Evolutionary conservation across 2,888 invertebrate species (phyloP).

Genomic region (Sympetrum striolatum): DNA sequence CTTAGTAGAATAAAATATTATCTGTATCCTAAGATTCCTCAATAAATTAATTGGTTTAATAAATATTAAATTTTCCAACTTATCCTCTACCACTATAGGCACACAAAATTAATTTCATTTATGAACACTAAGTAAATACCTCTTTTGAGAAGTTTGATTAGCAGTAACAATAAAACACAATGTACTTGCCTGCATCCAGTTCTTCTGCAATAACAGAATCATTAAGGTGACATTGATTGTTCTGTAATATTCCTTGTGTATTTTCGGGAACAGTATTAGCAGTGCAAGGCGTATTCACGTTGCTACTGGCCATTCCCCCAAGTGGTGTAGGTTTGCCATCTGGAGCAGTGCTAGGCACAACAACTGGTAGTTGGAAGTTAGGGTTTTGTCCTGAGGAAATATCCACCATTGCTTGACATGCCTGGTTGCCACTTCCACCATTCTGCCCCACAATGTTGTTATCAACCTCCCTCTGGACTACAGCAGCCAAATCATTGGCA

Average conservation of each 20-base stretch:
- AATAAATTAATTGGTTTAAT: background rate
- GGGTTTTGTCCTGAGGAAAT: background rate
- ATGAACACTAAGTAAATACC: background rate
- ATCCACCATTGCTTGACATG: background rate
- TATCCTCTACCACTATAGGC: background rate
- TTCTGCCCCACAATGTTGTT: background rate
- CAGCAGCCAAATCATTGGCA: conserved; percentile 1
- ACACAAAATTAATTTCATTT: background rate
- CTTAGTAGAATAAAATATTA: too few species aligned
- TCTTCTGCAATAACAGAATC: conserved; percentile 4
- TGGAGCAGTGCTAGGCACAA: background rate
- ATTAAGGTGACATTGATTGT: background rate
- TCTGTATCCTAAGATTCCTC: too few species aligned
- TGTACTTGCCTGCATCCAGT: background rate
- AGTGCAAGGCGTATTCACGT: conserved; percentile 1
- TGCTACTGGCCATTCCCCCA: conserved; percentile 14
- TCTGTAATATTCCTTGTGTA: background rate
- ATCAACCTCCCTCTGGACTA: conserved; percentile 16
- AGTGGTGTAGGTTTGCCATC: background rate
- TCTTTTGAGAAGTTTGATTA: background rate
- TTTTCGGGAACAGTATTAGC: conserved; percentile 24
- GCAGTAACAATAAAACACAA: too few species aligned
- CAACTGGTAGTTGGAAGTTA: background rate
- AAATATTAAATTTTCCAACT: too few species aligned
- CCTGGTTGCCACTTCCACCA: background rate